Evolutionary conservation across 1,140 invertebrate species (phyloP), one percentile per base, ranked within the genome.

Genomic region (Batillaria attramentaria): DNA sequence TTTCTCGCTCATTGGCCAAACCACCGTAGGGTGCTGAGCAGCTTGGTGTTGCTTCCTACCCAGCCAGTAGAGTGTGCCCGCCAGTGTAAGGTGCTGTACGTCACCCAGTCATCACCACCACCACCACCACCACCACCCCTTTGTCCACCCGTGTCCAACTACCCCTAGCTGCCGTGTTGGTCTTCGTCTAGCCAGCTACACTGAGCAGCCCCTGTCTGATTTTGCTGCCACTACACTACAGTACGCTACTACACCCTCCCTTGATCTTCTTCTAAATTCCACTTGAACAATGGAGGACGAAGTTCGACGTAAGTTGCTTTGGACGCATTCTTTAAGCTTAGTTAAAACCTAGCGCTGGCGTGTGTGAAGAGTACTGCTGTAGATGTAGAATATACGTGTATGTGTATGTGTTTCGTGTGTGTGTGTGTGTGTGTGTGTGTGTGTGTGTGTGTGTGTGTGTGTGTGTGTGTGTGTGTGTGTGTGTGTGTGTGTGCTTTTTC

Each of bases 401-500:
- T 33, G 62, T 65, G 28, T 33, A 35, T 65, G 28, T 65, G 28
- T 65, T 3, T 65, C n/a, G 62, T 33, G 31, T 66, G 6, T 66
- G 62, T 33, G 28, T 13, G 62, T 6, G 8, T 13, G 3, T 0
- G 31, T 35, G 20, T 66, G 62, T 10, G 8, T 66, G 31, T 35
- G 20, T 66, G 62, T 35, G 31, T 35, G 28, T 20, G 62, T 31
- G n/a, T 16, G 62, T 66, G 62, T 20, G n/a, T 66, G 62, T 20
- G 62, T 1, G 62, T 4, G 31, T 35, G 62, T 4, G 62, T 35
- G 62, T 35, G 62, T 35, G 62, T 35, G 62, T 35, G 62, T 35
- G 62, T 35, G 62, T 66, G 62, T 66, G 62, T 66, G 62, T 66
- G 62, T 66, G 13, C 37, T 28, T 66, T 28, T 66, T 28, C 37